A percentile compares a stretch with the other conserved stretches of the same genome.
These are phyloP conservation scores for Astatoreochromis straeleni DNA, from an alignment of 2,113 vertebrate species.

Conservation along the genomic window DNA sequence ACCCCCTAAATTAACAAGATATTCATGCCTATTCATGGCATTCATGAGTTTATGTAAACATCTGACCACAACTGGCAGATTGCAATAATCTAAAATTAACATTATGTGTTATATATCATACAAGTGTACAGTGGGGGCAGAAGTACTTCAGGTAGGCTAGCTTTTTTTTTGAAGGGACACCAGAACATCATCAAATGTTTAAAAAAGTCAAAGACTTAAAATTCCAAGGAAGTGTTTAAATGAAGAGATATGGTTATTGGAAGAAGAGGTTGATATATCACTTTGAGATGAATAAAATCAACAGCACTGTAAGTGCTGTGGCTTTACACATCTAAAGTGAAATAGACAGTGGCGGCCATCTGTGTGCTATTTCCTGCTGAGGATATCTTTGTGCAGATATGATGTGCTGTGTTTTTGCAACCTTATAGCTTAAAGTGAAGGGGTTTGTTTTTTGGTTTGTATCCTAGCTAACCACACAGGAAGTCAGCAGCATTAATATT, in stretches of 20 bases:
- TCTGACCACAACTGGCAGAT: not conserved
- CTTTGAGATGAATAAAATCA: not conserved
- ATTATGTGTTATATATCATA: not conserved
- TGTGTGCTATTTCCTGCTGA: not conserved
- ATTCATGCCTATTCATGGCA: not conserved
- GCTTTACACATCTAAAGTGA: not conserved
- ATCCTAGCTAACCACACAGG: conserved; percentile 69
- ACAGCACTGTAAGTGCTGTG: not conserved
- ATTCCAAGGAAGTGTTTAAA: not conserved
- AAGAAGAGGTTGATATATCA: not conserved
- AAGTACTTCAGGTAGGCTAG: not conserved
- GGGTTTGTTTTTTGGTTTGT: not conserved
- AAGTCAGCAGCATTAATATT: conserved; percentile 63
- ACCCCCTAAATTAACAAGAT: not conserved
- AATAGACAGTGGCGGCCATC: not conserved
- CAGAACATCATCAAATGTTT: not conserved
- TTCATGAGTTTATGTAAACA: not conserved
- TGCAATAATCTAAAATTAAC: not conserved
- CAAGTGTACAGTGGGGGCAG: not conserved
- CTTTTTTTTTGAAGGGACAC: not conserved
- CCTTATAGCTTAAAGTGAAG: not conserved
- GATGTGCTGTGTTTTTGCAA: not conserved
- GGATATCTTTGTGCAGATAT: not conserved
- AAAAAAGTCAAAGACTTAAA: not conserved
- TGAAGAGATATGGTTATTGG: not conserved